A percentile compares a stretch with the other conserved stretches of the same genome.
These are phyloP conservation scores for Drosophila murphyi DNA, from an alignment of 1,140 invertebrate species.

Conservation along the genomic window DNA sequence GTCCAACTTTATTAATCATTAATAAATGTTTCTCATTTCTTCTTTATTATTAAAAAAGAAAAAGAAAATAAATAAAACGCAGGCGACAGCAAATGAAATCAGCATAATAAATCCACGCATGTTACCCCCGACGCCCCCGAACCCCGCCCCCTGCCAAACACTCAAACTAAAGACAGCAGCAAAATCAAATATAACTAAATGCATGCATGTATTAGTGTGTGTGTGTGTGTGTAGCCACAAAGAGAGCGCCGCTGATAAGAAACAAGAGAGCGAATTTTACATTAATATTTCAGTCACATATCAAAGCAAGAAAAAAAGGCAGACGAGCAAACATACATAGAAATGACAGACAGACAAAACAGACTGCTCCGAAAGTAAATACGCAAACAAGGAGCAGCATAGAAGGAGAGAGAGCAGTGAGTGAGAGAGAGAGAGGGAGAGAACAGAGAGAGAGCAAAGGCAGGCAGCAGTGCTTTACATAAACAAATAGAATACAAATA, in stretches of 20 bases:
- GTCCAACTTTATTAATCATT: constrained; percentile 62
- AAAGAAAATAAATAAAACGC: constrained; percentile 28
- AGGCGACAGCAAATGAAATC: constrained; percentile 67
- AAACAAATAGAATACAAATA: constrained; percentile 76
- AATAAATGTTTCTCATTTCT: constrained; percentile 48
- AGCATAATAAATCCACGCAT: constrained; percentile 73
- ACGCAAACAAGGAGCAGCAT: constrained; percentile 66
- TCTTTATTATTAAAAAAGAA: constrained; percentile 68
- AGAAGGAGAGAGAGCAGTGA: neutral
- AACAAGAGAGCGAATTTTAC: constrained; percentile 47
- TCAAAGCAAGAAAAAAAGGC: constrained; percentile 63
- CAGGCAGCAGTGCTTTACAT: constrained; percentile 55
- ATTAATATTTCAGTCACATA: constrained; percentile 81
- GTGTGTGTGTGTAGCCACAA: constrained; percentile 10
- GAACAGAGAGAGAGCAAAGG: constrained; percentile 29
- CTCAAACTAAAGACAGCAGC: neutral
- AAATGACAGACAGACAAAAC: constrained; percentile 33
- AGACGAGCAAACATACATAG: constrained; percentile 24
- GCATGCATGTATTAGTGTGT: neutral
- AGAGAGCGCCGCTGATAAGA: constrained; percentile 31
- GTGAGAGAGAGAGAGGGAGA: neutral
- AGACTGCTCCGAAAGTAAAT: constrained; percentile 63
- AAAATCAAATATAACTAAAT: constrained; percentile 29
- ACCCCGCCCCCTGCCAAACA: neutral
- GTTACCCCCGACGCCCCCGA: neutral